Evolutionary conservation across 2,888 invertebrate species (phyloP), one percentile per base, ranked within the genome.

Genomic region (Gari tellinella): DNA sequence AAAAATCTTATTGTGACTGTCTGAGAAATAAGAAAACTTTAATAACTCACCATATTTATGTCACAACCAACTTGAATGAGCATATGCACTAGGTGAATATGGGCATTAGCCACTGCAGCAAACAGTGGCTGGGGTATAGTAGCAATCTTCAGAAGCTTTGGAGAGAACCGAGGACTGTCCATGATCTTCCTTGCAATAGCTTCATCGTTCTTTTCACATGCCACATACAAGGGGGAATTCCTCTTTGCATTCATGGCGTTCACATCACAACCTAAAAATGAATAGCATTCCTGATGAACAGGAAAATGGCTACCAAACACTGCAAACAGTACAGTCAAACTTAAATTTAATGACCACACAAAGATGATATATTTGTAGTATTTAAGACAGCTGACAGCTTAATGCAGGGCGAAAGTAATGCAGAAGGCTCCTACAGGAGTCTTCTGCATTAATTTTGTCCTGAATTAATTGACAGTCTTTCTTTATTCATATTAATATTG

Each of bases 191-290:
- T 63, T 14, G 88, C 88, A 14, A 90, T 74, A 1, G 72, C 78
- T n/a, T 81, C 84, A 43, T 86, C 82, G 23, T 89, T 90, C 61
- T 85, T 85, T 58, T 87, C 86, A 79, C 90, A 89, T 4, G 91
- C 91, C 41, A 86, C 74, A 66, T 86, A 89, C 55, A 91, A 79
- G 1, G 91, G 86, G 4, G 88, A 83, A 57, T 89, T 83, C 5
- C 84, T 80, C 37, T 83, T 82, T 7, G 41, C 58, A 72, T 88
- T 88, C 15, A 83, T 61, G 1, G 81, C 67, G 62, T 87, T 87
- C n/a, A 90, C 75, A 76, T 89, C 88, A 83, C 89, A 88, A 62
- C 90, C 91, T 91, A 79, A 21, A 60, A 56, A 41, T n/a, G n/a
- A n/a, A n/a, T n/a, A n/a, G n/a, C n/a, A n/a, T n/a, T n/a, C n/a